Base-by-base conservation (phyloP, 2,797 vertebrate species). In the Acanthurus tractus region DNA sequence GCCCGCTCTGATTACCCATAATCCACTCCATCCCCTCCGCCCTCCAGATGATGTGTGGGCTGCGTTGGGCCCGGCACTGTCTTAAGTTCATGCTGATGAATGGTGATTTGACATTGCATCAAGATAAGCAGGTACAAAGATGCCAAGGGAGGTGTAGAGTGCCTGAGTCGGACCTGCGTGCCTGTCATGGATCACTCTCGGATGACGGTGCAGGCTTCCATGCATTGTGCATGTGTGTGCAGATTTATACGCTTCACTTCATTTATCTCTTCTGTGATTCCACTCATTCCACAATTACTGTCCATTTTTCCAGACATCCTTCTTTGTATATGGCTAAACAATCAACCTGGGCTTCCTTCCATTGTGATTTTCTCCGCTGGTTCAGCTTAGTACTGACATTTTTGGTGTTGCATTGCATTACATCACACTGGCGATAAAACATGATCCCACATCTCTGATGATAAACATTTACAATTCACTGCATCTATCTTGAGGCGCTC, bases 61-160 rank as follows among this genome's bases (percentile, higher is more conserved):
- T 77, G 79, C 10, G 52, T 58, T 88, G 69, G 34, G 49, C 74
- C 70, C 11, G 34, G 70, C 36, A 1, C 86, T 64, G 82, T 74
- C 80, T 83, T 71, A 34, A 70, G 49, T 82, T 81, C 68, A 61
- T 67, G 77, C 72, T 89, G 84, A 92, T 82, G 71, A 82, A 90
- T 86, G 85, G 63, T 89, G 89, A 92, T 90, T 89, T 87, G 88
- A 87, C 86, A 78, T 78, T 74, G 66, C 71, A 82, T 87, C 79
- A 50, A 90, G 79, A 87, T 89, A 90, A 89, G 82, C 63, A 61
- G 71, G 68, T 70, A 78, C 64, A 85, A 78, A 76, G 79, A 88
- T 84, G 84, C 85, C 84, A 82, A 68, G 15, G 65, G 62, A 86
- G 86, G 75, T 70, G 79, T 59, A 23, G 80, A 62, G 76, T 46